These are phyloP conservation scores for Triplophysa bombifrons DNA, from an alignment of 2,797 vertebrate species.

Conservation along the genomic window DNA sequence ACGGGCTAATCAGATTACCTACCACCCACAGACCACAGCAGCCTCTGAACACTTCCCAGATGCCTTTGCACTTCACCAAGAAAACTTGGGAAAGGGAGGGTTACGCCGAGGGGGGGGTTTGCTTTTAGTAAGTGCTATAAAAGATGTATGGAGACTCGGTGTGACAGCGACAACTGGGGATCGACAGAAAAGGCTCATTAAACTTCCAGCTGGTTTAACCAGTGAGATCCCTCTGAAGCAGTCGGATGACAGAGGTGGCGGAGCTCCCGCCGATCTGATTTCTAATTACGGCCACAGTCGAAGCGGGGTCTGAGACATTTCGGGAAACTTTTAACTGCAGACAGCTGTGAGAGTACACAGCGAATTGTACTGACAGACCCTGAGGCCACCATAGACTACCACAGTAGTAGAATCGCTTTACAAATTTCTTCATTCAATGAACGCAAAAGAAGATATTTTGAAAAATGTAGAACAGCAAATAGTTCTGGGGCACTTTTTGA, in stretches of 20 bases:
- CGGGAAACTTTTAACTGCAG: slow-evolving; percentile 15
- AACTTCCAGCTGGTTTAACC: slow-evolving; percentile 40
- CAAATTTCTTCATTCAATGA: too few species aligned
- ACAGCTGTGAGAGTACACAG: slow-evolving; percentile 33
- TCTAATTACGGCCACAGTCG: slow-evolving; percentile 35
- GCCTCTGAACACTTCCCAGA: slow-evolving; percentile 5
- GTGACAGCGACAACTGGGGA: slow-evolving; percentile 22
- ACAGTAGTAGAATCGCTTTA: too few species aligned
- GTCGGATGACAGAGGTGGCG: slow-evolving; percentile 2
- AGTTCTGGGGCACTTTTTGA: too few species aligned
- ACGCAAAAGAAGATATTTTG: too few species aligned
- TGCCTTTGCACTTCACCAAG: slow-evolving; percentile 29
- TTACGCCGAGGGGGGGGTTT: neutral
- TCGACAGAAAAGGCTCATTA: slow-evolving; percentile 48
- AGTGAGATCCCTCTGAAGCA: slow-evolving; percentile 30
- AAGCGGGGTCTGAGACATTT: neutral
- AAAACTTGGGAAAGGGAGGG: neutral
- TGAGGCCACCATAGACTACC: neutral
- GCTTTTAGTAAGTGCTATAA: slow-evolving; percentile 26
- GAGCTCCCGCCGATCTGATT: slow-evolving; percentile 23
- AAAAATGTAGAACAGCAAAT: too few species aligned
- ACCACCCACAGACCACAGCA: slow-evolving; percentile 44
- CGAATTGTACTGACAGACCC: slow-evolving; percentile 41
- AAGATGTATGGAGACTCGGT: slow-evolving; percentile 28
- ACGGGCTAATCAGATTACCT: slow-evolving; percentile 52